Evolutionary conservation across 2,888 invertebrate genomes (phyloP), one percentile per base, ranked within the genome.

Genomic region (Nemotelus nigrinus): DNA sequence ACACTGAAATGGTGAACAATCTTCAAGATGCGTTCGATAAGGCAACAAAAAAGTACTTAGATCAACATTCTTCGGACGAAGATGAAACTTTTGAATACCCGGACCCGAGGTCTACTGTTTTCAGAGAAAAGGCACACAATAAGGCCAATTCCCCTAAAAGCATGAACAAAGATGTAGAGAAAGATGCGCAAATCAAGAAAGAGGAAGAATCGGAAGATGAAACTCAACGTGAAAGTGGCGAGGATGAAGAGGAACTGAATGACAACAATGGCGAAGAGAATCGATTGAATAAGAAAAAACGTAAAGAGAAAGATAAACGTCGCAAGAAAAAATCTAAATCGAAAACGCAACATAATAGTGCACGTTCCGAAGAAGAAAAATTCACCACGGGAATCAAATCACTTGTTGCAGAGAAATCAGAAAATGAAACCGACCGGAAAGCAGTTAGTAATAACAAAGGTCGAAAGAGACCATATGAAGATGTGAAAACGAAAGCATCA

Each of bases 1-100:
- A 96, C 83, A 95, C 95, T 1, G 92, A 92, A 85, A 96, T 96
- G 96, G 95, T 94, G 7, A 93, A 93, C 84, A 95, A 93, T 85
- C 88, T 96, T 77, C 92, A 93, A 85, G 90, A 92, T 82, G 94
- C 93, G 8, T 96, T 96, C 84, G 93, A 94, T 81, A 91, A 93
- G 80, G 92, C 94, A 10, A 93, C 94, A 3, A 93, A 94, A 84
- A 92, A 94, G 83, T 96, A 94, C 86, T 90, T 96, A 80, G 94
- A 95, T 84, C 92, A 93, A 82, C 90, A 94, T 80, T 92, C 93
- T 7, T 94, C 95, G 44, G 96, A 96, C 84, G 93, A 93, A 85
- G 92, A 92, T 85, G 91, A 92, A 77, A 92, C 92, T 78, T 90
- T 93, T 3, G 92, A 92, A 84, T 93, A 90, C 86, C 91, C 88